These are phyloP conservation scores for Achatina immaculata DNA, from an alignment of 1,140 invertebrate genomes.

Conservation along the genomic window DNA sequence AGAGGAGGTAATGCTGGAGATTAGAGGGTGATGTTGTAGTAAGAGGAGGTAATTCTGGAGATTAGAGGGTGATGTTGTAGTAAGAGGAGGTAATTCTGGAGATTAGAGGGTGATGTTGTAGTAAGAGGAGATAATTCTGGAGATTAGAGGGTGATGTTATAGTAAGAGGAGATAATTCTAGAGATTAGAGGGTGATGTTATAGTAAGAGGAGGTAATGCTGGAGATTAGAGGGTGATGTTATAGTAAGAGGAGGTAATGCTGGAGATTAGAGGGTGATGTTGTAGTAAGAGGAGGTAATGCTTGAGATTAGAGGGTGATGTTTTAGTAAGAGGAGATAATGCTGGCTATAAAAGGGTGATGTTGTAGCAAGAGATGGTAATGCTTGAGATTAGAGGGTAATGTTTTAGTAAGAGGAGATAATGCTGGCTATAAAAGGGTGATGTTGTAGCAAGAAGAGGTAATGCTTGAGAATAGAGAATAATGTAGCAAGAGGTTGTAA, in stretches of 20 bases:
- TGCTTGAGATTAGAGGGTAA: slow-evolving; percentile 68
- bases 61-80: background rate
- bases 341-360: slow-evolving; percentile 65
- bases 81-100: slow-evolving; percentile 75
- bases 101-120: background rate
- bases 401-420: slow-evolving; percentile 66
- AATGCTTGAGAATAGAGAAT: slow-evolving; percentile 72
- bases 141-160: slow-evolving; percentile 6
- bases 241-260: slow-evolving; percentile 74
- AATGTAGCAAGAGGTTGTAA: background rate
- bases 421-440: slow-evolving; percentile 72
- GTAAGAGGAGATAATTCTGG: slow-evolving; percentile 75
- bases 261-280: slow-evolving; percentile 55
- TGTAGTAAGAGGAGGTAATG: slow-evolving; percentile 72
- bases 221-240: slow-evolving; percentile 13
- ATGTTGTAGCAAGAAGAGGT: slow-evolving; percentile 67
- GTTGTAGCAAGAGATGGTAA: slow-evolving; percentile 71
- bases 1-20: slow-evolving; percentile 75
- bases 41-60: slow-evolving; percentile 75
- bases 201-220: slow-evolving; percentile 75
- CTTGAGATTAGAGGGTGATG: slow-evolving; percentile 65
- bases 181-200: background rate
- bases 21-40: background rate
- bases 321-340: slow-evolving; percentile 72
- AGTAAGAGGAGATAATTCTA: slow-evolving; percentile 75